Percentiles rank a stretch among this genome's conserved stretches.
Evolutionary conservation across 2,113 vertebrate genomes (phyloP).

Genomic region (Antigone vipio): DNA sequence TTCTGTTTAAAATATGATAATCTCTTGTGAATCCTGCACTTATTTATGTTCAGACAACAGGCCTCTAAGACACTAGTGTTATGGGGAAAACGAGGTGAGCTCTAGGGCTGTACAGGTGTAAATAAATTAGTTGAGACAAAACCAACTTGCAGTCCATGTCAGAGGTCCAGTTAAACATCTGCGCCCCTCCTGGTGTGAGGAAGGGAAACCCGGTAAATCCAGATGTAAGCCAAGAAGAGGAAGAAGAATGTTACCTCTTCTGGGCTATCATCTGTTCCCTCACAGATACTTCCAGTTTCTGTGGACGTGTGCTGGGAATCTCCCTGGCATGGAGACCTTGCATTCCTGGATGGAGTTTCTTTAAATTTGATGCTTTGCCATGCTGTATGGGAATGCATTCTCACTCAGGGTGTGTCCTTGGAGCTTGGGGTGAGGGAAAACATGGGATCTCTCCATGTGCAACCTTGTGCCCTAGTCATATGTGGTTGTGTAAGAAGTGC

Average conservation of each 20-base stretch:
- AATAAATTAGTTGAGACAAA: background rate
- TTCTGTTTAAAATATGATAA: background rate
- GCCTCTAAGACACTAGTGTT: background rate
- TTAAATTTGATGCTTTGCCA: background rate
- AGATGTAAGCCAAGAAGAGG: background rate
- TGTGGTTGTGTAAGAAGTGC: background rate
- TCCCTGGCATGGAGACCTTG: background rate
- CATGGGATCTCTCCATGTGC: background rate
- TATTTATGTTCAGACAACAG: background rate
- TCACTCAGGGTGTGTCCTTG: background rate
- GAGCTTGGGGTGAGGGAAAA: background rate
- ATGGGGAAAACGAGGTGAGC: background rate
- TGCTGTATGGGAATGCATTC: background rate
- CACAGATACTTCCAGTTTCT: background rate
- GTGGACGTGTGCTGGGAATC: rapidly evolving
- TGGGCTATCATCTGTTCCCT: background rate
- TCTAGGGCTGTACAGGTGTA: background rate
- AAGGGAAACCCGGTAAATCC: background rate
- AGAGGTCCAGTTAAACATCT: background rate
- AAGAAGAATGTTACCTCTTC: background rate
- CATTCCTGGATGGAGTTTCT: background rate
- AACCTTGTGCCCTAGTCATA: background rate
- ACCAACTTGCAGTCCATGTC: background rate
- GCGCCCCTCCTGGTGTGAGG: background rate
- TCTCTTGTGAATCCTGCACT: background rate